These are phyloP conservation scores for Drosophila gunungcola DNA, from an alignment of 1,140 invertebrate genomes.

Conservation along the genomic window DNA sequence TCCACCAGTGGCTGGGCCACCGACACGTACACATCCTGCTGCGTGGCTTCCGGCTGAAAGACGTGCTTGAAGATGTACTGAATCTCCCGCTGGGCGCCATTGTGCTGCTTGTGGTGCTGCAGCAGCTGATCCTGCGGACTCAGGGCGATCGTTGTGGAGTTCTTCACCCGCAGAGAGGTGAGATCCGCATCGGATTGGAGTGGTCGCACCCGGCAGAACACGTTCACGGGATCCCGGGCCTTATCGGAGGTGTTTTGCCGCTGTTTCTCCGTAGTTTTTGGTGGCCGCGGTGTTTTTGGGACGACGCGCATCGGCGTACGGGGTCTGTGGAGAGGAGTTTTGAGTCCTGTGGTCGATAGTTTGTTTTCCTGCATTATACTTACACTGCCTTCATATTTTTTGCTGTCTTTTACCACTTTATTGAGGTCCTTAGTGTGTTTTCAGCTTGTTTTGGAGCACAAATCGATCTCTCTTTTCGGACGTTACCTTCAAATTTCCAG, in stretches of 20 bases:
- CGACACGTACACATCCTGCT: constrained; percentile 92
- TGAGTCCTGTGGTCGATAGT: neutral
- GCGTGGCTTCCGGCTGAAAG: constrained; percentile 91
- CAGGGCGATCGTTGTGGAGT: constrained; percentile 87
- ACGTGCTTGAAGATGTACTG: constrained; percentile 93
- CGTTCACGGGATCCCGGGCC: constrained; percentile 89
- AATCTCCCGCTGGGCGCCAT: constrained; percentile 88
- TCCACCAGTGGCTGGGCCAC: constrained; percentile 95
- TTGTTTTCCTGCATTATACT: constrained; percentile 21
- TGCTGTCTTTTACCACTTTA: neutral
- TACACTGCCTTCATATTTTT: constrained; percentile 68
- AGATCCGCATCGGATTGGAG: constrained; percentile 88
- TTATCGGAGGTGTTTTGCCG: constrained; percentile 43
- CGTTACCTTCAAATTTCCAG: constrained; percentile 70
- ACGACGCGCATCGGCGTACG: constrained; percentile 74
- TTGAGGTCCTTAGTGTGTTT: neutral
- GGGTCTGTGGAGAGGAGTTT: constrained; percentile 52
- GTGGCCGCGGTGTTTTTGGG: constrained; percentile 56
- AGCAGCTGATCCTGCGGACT: constrained; percentile 88
- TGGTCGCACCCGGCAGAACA: constrained; percentile 93
- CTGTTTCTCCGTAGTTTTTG: constrained; percentile 35
- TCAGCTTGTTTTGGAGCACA: neutral
- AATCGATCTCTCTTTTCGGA: constrained; percentile 10
- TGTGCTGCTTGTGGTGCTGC: constrained; percentile 86
- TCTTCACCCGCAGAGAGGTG: constrained; percentile 90